Base-by-base conservation (phyloP, 1,140 invertebrate genomes). In the Lepidotrigona ventralis region DNA sequence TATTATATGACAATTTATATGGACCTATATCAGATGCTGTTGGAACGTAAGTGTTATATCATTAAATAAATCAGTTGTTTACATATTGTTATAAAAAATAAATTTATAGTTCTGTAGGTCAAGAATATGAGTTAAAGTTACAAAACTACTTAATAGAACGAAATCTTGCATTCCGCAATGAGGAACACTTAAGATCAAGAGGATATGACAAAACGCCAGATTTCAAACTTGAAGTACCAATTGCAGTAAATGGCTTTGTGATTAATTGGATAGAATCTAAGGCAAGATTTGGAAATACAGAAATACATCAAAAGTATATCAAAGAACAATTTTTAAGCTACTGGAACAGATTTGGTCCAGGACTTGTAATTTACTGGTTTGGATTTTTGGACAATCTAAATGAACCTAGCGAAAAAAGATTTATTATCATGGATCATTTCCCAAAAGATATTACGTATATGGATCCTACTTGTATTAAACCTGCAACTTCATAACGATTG, bases 191-290 rank as follows among this genome's bases (percentile, higher is more conserved):
- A 63, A 94, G 98, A 85, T 94, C 95, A 66, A 95, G 96, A 92
- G 98, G 98, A 5, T 99, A 98, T 94, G 98, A 99, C 92, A 99
- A 99, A 95, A 99, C 98, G 19, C 98, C 98, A 15, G 98, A 99
- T 93, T 95, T 98, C 46, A 98, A 98, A 94, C 94, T 99, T 70
- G 97, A 98, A 91, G 95, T 99, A 51, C 98, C 98, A 4, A 97
- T 99, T 81, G 97, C 97, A 56, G 95, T 98, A 51, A 96, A 98
- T 94, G 97, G 97, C 12, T 96, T 96, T 91, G 95, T 99, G 33
- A 96, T 99, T 0, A 98, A 99, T 93, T 99, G 98, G 98, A 98
- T 99, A 84, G 98, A 99, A 94, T 99, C 98, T 85, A 99, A 99
- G 95, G 98, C 98, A 17, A 96, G 97, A 58, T 99, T 99, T 95